Percentiles rank a stretch among this genome's conserved stretches.
These are phyloP conservation scores for Muschampia plurimacula DNA, from an alignment of 2,888 invertebrate species.

Conservation along the genomic window DNA sequence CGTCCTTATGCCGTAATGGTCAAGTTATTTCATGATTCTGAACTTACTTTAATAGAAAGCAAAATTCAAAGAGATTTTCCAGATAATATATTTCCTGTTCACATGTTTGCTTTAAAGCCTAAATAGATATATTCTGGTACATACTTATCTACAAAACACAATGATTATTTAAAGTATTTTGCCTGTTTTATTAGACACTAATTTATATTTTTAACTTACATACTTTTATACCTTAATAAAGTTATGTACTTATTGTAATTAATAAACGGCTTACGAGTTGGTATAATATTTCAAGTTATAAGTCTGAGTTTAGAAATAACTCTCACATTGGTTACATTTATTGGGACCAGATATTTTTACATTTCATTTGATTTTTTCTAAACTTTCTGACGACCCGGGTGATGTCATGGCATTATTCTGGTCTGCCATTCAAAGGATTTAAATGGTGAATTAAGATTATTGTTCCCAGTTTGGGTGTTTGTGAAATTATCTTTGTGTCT, in stretches of 20 bases:
- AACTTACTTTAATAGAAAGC: slow-evolving; percentile 88
- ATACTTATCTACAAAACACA: neutral
- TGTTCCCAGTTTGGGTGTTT: too few relatives aligned
- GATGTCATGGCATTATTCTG: too few relatives aligned
- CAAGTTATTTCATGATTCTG: slow-evolving; percentile 89
- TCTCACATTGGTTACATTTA: too few relatives aligned
- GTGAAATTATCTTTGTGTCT: too few relatives aligned
- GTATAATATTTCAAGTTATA: too few relatives aligned
- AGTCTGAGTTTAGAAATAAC: too few relatives aligned
- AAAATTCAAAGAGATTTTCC: slow-evolving; percentile 94
- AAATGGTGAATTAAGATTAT: too few relatives aligned
- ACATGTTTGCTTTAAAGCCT: slow-evolving; percentile 92
- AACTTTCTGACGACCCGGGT: too few relatives aligned
- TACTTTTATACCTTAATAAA: neutral
- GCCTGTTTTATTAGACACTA: neutral
- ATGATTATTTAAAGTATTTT: neutral
- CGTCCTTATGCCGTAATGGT: slow-evolving; percentile 88
- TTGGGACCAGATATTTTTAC: too few relatives aligned
- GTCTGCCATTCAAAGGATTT: too few relatives aligned
- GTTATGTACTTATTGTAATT: neutral
- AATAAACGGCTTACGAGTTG: too few relatives aligned
- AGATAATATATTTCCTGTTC: slow-evolving; percentile 93
- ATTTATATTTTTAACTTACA: neutral
- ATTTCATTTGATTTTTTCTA: too few relatives aligned
- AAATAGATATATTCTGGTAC: slow-evolving; percentile 39